Evolutionary conservation across 1,140 invertebrate species (phyloP).

Genomic region (Drosophila mauritiana): DNA sequence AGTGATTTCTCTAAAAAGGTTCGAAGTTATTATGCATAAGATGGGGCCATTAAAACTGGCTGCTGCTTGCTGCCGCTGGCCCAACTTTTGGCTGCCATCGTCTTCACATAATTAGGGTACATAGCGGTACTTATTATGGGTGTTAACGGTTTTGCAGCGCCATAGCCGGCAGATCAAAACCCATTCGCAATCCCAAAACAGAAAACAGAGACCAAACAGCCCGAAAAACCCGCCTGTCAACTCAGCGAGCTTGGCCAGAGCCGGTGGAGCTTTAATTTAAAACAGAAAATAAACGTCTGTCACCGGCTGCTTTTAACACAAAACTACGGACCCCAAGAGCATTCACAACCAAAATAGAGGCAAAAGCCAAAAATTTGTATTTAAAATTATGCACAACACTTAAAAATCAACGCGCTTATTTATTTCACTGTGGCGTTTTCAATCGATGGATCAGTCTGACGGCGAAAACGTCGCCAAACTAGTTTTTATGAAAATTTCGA

Average conservation of each 20-base stretch:
- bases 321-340: slow-evolving; percentile 3
- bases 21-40: slow-evolving; percentile 63
- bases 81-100: slow-evolving; percentile 27
- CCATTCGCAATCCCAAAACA: slow-evolving; percentile 52
- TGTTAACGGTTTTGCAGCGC: slow-evolving; percentile 78
- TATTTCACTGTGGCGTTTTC: slow-evolving; percentile 51
- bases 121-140: slow-evolving; percentile 82
- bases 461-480: slow-evolving; percentile 71
- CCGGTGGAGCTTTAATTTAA: slow-evolving; percentile 65
- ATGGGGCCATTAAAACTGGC: slow-evolving; percentile 63
- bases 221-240: slow-evolving; percentile 60
- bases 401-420: slow-evolving; percentile 80
- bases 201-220: slow-evolving; percentile 10
- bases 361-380: slow-evolving; percentile 57
- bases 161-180: slow-evolving; percentile 51
- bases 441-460: slow-evolving; percentile 72
- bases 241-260: slow-evolving; percentile 38
- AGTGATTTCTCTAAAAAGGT: slow-evolving; percentile 64
- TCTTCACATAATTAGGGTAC: slow-evolving; percentile 78
- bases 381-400: slow-evolving; percentile 83
- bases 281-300: slow-evolving; percentile 72
- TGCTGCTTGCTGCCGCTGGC: slow-evolving; percentile 29
- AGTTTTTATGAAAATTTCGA: slow-evolving; percentile 77
- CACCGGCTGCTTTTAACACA: slow-evolving; percentile 48
- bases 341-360: slow-evolving; percentile 21